Evolutionary conservation across 2,113 vertebrate genomes (phyloP).

Genomic region (Pundamilia nyererei): DNA sequence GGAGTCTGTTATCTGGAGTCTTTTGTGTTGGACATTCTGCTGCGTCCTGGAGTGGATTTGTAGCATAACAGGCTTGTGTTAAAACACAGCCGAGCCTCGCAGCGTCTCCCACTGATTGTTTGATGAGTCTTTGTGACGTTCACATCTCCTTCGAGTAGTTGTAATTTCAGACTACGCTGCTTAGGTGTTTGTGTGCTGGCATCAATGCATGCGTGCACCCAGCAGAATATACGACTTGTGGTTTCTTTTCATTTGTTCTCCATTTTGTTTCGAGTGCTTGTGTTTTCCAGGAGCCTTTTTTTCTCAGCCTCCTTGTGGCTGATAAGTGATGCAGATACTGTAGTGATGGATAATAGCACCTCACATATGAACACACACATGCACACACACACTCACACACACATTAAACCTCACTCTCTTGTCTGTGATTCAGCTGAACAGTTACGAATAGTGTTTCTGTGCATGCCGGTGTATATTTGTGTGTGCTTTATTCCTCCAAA

Average conservation of each 20-base stretch:
- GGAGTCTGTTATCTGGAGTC: constrained; percentile 35
- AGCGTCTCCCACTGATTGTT: constrained; percentile 36
- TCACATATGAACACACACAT: background rate
- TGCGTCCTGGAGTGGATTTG: constrained; percentile 28
- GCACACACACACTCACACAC: background rate
- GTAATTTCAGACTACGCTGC: background rate
- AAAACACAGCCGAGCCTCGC: constrained; percentile 20
- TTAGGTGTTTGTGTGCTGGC: background rate
- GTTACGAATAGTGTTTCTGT: background rate
- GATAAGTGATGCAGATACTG: constrained; percentile 55
- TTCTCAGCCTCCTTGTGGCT: constrained; percentile 29
- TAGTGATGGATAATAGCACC: constrained; percentile 43
- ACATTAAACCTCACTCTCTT: background rate
- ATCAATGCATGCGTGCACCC: background rate
- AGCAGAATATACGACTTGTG: constrained; percentile 29
- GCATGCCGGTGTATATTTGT: background rate
- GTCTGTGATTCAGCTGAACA: constrained; percentile 9
- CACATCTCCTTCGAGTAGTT: background rate
- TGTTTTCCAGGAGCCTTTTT: constrained; percentile 3
- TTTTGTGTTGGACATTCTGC: constrained; percentile 28
- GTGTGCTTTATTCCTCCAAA: constrained; percentile 7
- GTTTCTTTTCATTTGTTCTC: constrained; percentile 41
- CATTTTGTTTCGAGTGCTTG: constrained; percentile 33
- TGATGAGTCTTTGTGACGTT: constrained; percentile 19
- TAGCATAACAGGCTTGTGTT: constrained; percentile 31